Evolutionary conservation across 1,140 invertebrate species (phyloP), one percentile per base, ranked within the genome.

Genomic region (Cyrtorhinus lividipennis): DNA sequence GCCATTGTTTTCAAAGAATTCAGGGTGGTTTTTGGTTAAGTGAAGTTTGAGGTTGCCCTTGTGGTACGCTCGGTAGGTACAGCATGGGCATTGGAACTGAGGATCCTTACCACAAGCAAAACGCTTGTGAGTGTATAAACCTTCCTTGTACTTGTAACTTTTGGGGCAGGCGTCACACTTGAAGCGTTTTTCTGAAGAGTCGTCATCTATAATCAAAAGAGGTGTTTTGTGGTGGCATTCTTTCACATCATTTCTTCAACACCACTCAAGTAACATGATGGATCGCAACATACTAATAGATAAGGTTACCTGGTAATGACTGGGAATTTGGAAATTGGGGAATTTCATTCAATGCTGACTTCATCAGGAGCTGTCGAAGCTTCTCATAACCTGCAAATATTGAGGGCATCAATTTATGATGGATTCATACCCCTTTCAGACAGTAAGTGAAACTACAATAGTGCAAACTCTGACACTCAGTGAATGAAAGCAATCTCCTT

Each of bases 31-130:
- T 25, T 64, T 64, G 15, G 30, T n/a, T 1, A 69, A 48, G 58
- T 70, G 69, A 30, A 45, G 64, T 56, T 67, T 60, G 15, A 70
- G 66, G 53, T 66, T 59, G 13, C 24, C 58, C 38, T 59, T 59
- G 15, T 27, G 25, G 24, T 59, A 27, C 1, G 58, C 27, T 59
- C 26, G 27, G 26, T 27, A 59, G 23, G 65, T 62, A 24, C 68
- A 69, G 45, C 64, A 61, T 10, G 68, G 68, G 63, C 68, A 69
- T 30, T 68, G 67, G 58, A 68, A 69, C 3, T 59, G 57, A 10
- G 67, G 67, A 22, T 68, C 66, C 58, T 69, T 68, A 15, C 79
- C 78, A 64, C 80, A 81, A 62, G 81, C 79, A 60, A 78, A 74
- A 48, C 76, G 73, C 62, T 67, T 67, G 57, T 69, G 68, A 24